phyloP scores from a whole-genome alignment of 2,888 invertebrate species.

The Apamea sordens region DNA sequence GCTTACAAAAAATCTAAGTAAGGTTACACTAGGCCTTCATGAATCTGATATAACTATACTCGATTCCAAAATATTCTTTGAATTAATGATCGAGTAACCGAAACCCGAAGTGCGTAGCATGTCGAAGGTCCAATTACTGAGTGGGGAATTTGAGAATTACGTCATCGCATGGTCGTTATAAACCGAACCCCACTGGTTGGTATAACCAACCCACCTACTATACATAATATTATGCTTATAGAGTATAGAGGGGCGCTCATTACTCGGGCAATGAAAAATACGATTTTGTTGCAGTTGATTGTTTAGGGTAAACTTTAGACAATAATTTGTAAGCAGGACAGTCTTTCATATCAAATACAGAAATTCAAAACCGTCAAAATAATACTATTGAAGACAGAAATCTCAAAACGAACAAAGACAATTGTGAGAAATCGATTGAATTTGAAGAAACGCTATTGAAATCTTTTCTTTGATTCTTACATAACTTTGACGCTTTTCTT shows the following conservation, averaged over 20 bases:
- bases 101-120: conserved; percentile 26
- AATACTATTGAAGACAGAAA: neutral
- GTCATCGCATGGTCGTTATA: conserved; percentile 53
- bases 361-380: neutral
- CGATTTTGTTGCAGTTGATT: neutral
- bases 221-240: neutral
- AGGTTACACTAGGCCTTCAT: neutral
- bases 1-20: neutral
- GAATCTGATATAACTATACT: neutral
- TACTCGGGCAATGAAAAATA: conserved; percentile 8
- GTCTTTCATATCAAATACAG: neutral
- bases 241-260: conserved; percentile 1
- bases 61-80: conserved; percentile 6
- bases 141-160: conserved; percentile 63
- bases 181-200: conserved; percentile 37
- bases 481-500: neutral
- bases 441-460: conserved; percentile 8
- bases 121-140: conserved; percentile 34
- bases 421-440: neutral
- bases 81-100: conserved; percentile 19
- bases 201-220: conserved; percentile 24
- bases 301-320: neutral
- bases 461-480: neutral
- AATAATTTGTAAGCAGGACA: neutral
- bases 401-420: neutral